Evolutionary conservation across 2,888 invertebrate genomes (phyloP), one percentile per base, ranked within the genome.

Genomic region (Drosophila vallismaia): DNA sequence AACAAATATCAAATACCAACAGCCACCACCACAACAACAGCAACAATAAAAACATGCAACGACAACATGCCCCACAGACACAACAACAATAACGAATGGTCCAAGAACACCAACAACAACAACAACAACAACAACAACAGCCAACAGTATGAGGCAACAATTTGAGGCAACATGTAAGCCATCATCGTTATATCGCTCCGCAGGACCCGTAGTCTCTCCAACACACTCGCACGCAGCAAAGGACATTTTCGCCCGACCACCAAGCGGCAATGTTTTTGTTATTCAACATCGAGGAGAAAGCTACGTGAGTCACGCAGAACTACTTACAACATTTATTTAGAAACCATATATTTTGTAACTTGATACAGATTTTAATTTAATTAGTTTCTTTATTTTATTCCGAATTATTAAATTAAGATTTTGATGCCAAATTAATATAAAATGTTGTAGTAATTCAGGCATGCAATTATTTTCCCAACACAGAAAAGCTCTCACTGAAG

Each of bases 151-250:
- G 63, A 60, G 54, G 48, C 42, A 50, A 46, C 55, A 52, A 54
- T 42, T 26, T 62, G 56, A 74, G 67, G 54, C 66, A 77, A 79
- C 80, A 67, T 86, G 83, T 86, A 66, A 83, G 75, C 77, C 86
- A 86, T 83, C 82, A 83, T 83, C 80, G 82, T 83, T 83, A 77
- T 72, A 83, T 75, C 75, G 73, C 71, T 63, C 79, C 62, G 70
- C 69, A 56, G 45, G 82, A 75, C 66, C 78, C 40, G 56, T 74
- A 72, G 60, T 38, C 12, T 38, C 42, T 40, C 67, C 26, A 33
- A 42, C 36, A 40, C 29, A 12, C 29, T 26, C 49, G 49, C 68
- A 45, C 33, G 33, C 33, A 36, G n/a, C 33, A 50, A 14, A 40
- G 60, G 63, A 62, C 63, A 48, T 62, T 66, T 48, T 48, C 66